Base-by-base conservation (phyloP, 1,140 invertebrate species). In the Leptinotarsa texana region DNA sequence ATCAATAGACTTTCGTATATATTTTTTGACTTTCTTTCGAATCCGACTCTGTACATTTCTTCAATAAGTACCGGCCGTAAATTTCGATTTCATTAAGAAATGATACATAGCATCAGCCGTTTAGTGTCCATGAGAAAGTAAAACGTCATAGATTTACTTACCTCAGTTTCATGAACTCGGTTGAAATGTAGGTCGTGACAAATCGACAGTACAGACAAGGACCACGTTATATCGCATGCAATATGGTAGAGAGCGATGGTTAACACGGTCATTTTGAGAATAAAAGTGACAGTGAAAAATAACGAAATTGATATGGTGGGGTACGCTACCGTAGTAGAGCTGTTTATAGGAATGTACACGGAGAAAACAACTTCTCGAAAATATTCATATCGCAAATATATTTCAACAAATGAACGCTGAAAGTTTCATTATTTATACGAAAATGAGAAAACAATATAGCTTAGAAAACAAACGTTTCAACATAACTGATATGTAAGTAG, bases 281-380 rank as follows among this genome's bases (percentile, higher is more conserved):
- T 75, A 80, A 81, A 82, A 82, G 81, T 79, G 81, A 80, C 79
- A 82, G 79, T 82, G 79, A 80, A 82, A 82, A 80, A 80, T 80
- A 80, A 77, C 66, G 63, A 74, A 74, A 68, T 73, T 73, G 48
- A 69, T 69, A 22, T 51, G 68, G 68, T 49, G 63, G 15, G 63
- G 17, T 22, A 42, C 11, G 42, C n/a, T 48, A 68, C 48, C 33
- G 48, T 48, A 69, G 42, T 69, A 24, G 27, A 65, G 63, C 63
- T 33, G 63, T 57, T 57, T 13, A 8, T 57, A 17, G 51, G 51
- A 57, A 65, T 65, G 4, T 65, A 65, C 63, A 65, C 63, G 4
- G 21, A 65, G 63, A 65, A 33, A 65, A 65, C 63, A 22, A 65
- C 13, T 18, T 57, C 51, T 15, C 4, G 51, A 42, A 42, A 42